Evolutionary conservation across 2,797 vertebrate species (phyloP).

Genomic region (Falco concolor): DNA sequence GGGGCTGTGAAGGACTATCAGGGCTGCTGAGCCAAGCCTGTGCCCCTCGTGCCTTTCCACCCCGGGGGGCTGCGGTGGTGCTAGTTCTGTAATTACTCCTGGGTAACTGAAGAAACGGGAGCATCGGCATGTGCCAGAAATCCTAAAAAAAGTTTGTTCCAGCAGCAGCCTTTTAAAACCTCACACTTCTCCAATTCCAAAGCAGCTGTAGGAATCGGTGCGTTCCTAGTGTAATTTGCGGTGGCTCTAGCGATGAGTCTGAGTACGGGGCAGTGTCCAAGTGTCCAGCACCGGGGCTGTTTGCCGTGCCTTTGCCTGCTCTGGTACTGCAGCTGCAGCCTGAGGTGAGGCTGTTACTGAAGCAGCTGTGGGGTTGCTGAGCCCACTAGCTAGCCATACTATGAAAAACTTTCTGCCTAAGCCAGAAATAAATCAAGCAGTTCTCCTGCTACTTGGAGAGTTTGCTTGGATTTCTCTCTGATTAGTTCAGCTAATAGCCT

Average conservation of each 20-base stretch:
- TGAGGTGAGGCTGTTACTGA: neutral
- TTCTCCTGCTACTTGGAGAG: neutral
- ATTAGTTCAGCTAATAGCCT: neutral
- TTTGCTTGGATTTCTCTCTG: neutral
- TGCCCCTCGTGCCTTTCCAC: neutral
- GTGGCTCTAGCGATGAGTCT: neutral
- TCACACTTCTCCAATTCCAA: neutral
- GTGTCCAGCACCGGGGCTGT: accelerated
- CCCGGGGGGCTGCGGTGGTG: accelerated
- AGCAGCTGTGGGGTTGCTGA: neutral
- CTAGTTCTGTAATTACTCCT: neutral
- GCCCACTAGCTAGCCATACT: too few relatives aligned
- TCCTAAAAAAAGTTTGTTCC: neutral
- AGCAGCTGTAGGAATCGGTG: neutral
- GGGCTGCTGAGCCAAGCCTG: neutral
- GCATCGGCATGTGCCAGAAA: neutral
- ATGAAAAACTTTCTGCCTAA: neutral
- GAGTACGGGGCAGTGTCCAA: accelerated
- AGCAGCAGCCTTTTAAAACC: neutral
- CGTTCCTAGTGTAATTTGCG: neutral
- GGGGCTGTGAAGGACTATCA: neutral
- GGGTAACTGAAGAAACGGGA: neutral
- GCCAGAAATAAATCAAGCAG: neutral
- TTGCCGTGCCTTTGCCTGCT: accelerated
- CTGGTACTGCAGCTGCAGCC: neutral